phyloP scores from a whole-genome alignment of 2,797 vertebrate genomes.

The Gobio occitaniae region DNA sequence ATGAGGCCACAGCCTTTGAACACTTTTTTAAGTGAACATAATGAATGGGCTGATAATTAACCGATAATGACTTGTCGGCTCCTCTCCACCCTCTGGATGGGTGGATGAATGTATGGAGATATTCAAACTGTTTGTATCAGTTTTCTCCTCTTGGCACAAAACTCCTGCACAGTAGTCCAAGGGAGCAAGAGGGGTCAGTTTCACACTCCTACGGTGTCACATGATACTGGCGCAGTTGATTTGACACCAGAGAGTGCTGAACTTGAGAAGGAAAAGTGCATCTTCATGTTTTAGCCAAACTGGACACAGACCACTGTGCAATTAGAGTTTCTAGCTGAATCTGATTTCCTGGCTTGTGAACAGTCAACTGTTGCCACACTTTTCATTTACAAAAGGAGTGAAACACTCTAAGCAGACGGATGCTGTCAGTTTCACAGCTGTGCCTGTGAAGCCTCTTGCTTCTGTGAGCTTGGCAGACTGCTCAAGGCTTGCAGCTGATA shows the following conservation, averaged over 20 bases:
- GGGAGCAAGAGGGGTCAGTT: slow-evolving; percentile 20
- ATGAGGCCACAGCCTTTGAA: slow-evolving; percentile 8
- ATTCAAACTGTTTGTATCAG: slow-evolving; percentile 16
- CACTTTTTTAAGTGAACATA: slow-evolving; percentile 4
- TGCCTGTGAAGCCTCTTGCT: slow-evolving; percentile 35
- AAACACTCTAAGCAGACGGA: slow-evolving; percentile 39
- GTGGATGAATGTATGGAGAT: neutral
- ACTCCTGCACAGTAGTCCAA: neutral
- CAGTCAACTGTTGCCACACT: slow-evolving; percentile 50
- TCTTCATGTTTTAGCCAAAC: slow-evolving; percentile 5
- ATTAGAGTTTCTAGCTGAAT: slow-evolving; percentile 1
- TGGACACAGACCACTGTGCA: neutral
- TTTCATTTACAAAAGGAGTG: slow-evolving; percentile 38
- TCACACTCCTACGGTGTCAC: slow-evolving; percentile 17
- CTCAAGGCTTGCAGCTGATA: slow-evolving; percentile 23
- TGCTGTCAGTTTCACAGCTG: slow-evolving; percentile 50
- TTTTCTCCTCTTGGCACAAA: neutral
- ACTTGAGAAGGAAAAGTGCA: slow-evolving; percentile 3
- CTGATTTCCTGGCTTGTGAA: slow-evolving; percentile 40
- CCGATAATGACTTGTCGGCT: slow-evolving; percentile 18
- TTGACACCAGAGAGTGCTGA: slow-evolving; percentile 8
- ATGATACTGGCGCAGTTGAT: neutral
- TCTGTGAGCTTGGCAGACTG: slow-evolving; percentile 23
- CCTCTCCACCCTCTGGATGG: neutral
- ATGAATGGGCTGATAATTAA: slow-evolving; percentile 37